Base-by-base conservation (phyloP, 92 coral and sea anemone species). In the Epizoanthus stellaris region DNA sequence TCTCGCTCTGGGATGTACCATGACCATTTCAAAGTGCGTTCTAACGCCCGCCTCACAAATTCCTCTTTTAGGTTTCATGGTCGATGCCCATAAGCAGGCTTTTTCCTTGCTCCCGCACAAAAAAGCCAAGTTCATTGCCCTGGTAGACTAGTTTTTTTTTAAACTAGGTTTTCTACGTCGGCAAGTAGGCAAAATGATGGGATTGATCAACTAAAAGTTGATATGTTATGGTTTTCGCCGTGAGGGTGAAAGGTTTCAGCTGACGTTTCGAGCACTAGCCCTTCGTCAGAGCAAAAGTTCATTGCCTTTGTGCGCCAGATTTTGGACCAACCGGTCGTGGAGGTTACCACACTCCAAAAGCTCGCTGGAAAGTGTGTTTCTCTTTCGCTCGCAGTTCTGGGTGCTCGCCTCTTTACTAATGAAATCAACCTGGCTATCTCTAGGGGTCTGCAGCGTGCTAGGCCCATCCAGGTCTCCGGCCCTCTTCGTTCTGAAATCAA, bases 31-130 rank as follows among this genome's bases (percentile, higher is more conserved):
- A 1, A 76, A 86, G 60, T 67, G 63, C 23, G 57, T 77, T 3
- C 85, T 86, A 1, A 59, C 16, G 7, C 89, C 76, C 12, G 45
- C 61, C 52, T 65, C 65, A 16, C 54, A 67, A 62, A 65, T 86
- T 47, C 76, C 85, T 20, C 76, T 75, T 53, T n/a, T 86, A 3
- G 84, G 85, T 0, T 86, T 75, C 64, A 77, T 76, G 14, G 64
- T 53, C 13, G 83, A 85, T 65, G 75, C 88, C 38, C n/a, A 19
- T 20, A 62, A 59, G 40, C 89, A 86, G 49, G 85, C 85, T 59
- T 77, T 86, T n/a, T 36, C 76, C 20, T 64, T 86, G 15, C 79
- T 77, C 19, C 67, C 69, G 38, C 14, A 4, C 4, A 83, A 83
- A 71, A 83, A 76, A 60, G 64, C 38, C 19, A 83, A 71, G 53